Conservation (phyloP, 2,113 vertebrate genomes). For the Lates calcarifer region DNA sequence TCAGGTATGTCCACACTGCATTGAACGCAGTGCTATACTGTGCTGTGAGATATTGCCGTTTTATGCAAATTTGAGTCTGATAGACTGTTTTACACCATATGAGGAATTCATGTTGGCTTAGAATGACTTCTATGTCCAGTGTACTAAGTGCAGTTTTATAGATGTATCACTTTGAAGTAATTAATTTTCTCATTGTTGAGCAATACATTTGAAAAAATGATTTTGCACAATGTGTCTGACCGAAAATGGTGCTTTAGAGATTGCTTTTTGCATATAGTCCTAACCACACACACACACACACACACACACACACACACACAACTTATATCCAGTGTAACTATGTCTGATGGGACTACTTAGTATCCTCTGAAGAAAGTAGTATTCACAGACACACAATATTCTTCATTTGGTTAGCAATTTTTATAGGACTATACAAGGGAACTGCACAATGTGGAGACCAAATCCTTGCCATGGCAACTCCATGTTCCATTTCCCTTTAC, state of each 20-base stretch:
- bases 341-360: slow-evolving; percentile 48
- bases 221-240: slow-evolving; percentile 79
- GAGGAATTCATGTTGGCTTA: slow-evolving; percentile 56
- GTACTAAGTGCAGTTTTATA: slow-evolving; percentile 62
- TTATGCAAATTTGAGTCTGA: slow-evolving; percentile 63
- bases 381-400: slow-evolving; percentile 67
- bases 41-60: slow-evolving; percentile 73
- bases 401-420: slow-evolving; percentile 83
- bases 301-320: slow-evolving; percentile 15
- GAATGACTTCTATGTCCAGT: slow-evolving; percentile 54
- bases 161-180: slow-evolving; percentile 65
- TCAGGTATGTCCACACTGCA: slow-evolving; percentile 84
- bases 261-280: slow-evolving; percentile 75
- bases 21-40: slow-evolving; percentile 67
- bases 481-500: slow-evolving; percentile 74
- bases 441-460: slow-evolving; percentile 76
- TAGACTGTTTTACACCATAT: slow-evolving; percentile 50
- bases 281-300: slow-evolving; percentile 41
- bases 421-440: slow-evolving; percentile 82
- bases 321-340: slow-evolving; percentile 55
- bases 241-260: slow-evolving; percentile 84
- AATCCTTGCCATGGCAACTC: slow-evolving; percentile 77
- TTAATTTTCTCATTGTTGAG: slow-evolving; percentile 71
- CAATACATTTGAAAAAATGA: slow-evolving; percentile 78
- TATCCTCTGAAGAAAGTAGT: slow-evolving; percentile 65